Conservation (phyloP, 2,113 vertebrate genomes). For the Panurus biarmicus region DNA sequence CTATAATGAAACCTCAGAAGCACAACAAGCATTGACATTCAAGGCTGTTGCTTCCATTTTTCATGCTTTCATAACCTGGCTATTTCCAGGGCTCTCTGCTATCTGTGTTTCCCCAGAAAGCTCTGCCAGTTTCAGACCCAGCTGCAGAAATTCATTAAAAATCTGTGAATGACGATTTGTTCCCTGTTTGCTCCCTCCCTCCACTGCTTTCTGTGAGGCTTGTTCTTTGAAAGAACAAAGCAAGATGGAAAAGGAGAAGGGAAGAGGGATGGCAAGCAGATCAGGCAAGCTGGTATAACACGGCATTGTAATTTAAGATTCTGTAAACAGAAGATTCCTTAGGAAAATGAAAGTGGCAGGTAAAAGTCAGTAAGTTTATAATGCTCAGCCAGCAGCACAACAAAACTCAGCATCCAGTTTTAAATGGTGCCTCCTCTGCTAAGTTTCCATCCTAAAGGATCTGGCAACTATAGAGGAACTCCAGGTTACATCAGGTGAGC, state of each 20-base stretch:
- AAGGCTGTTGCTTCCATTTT: neutral
- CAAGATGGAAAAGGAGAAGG: neutral
- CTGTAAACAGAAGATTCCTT: neutral
- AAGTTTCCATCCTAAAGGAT: neutral
- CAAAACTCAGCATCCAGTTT: neutral
- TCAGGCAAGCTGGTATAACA: neutral
- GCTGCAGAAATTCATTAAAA: constrained; percentile 49
- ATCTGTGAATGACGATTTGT: neutral
- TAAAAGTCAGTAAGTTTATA: neutral
- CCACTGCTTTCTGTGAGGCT: neutral
- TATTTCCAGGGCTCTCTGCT: constrained; percentile 11
- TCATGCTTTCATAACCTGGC: constrained; percentile 26
- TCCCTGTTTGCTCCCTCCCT: neutral
- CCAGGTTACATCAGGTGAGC: neutral
- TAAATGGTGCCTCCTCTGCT: rapidly evolving
- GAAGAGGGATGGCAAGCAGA: neutral
- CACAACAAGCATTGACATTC: neutral
- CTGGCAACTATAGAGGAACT: neutral
- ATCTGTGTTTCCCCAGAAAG: constrained; percentile 5
- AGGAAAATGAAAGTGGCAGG: neutral
- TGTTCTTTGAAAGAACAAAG: constrained; percentile 27
- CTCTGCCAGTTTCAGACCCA: neutral
- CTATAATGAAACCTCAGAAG: neutral
- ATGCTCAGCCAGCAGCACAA: neutral
- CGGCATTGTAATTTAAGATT: neutral